Percentiles rank a stretch among this genome's conserved stretches.
These are phyloP conservation scores for Parasteatoda lunata DNA, from an alignment of 2,888 invertebrate species.

Conservation along the genomic window DNA sequence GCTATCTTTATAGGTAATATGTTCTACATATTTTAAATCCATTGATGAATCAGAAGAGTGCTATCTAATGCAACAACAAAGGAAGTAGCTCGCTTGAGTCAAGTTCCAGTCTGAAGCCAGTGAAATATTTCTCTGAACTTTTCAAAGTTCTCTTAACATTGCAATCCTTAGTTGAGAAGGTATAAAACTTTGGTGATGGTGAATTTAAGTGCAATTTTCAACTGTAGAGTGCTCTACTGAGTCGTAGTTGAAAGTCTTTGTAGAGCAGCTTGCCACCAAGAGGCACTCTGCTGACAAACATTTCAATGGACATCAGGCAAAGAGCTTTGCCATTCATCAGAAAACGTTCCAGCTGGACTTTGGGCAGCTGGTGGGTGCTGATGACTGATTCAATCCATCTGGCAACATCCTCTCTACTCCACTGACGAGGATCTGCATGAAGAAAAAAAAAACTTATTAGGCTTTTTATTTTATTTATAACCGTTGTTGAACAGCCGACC, in stretches of 20 bases:
- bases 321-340: constrained; percentile 88
- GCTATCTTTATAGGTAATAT: too few relatives aligned
- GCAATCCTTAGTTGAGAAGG: too few relatives aligned
- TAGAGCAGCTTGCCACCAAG: constrained; percentile 90
- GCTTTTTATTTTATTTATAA: too few relatives aligned
- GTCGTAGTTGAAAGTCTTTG: constrained; percentile 82
- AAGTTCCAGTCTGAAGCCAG: too few relatives aligned
- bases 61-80: too few relatives aligned
- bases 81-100: too few relatives aligned
- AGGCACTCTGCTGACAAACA: constrained; percentile 98
- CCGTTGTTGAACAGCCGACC: too few relatives aligned
- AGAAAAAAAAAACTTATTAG: not conserved
- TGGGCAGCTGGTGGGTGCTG: constrained; percentile 78
- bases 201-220: constrained; percentile 27
- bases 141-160: too few relatives aligned
- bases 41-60: too few relatives aligned
- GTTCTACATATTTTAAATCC: too few relatives aligned
- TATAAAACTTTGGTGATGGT: too few relatives aligned
- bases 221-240: constrained; percentile 82
- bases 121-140: too few relatives aligned
- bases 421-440: constrained; percentile 81
- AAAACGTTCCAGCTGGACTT: constrained; percentile 80
- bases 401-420: constrained; percentile 83
- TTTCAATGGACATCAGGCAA: constrained; percentile 89
- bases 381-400: constrained; percentile 81